A percentile compares a stretch with the other conserved stretches of the same genome.
These are phyloP conservation scores for Pantelozetes paolii DNA, from an alignment of 2,888 invertebrate genomes.

Conservation along the genomic window DNA sequence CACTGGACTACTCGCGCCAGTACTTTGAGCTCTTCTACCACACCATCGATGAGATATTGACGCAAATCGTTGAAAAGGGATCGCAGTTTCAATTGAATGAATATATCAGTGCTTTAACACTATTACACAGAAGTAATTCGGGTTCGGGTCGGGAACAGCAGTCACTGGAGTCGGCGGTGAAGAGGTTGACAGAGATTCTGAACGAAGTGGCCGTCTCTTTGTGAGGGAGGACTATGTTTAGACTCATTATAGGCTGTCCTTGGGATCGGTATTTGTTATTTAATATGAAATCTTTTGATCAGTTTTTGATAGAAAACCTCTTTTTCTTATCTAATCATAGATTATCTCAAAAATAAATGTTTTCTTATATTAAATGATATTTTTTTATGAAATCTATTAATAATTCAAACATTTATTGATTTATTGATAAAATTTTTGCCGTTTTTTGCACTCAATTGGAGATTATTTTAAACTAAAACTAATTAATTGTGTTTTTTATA, in stretches of 20 bases:
- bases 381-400: too few species aligned
- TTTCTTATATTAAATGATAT: too few species aligned
- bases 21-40: conserved; percentile 81
- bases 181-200: conserved; percentile 46
- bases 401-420: too few species aligned
- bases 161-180: conserved; percentile 40
- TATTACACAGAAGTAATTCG: conserved; percentile 45
- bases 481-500: too few species aligned
- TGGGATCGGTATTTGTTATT: too few species aligned
- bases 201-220: conserved; percentile 47
- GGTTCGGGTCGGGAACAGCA: conserved; percentile 43
- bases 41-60: conserved; percentile 77
- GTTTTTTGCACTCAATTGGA: too few species aligned
- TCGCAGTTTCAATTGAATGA: conserved; percentile 81
- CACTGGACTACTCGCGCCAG: conserved; percentile 79
- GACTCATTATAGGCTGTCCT: neutral
- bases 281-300: too few species aligned
- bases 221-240: conserved; percentile 7
- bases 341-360: too few species aligned
- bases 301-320: too few species aligned
- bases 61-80: conserved; percentile 76
- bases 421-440: too few species aligned
- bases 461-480: too few species aligned
- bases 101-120: conserved; percentile 67
- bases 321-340: too few species aligned